phyloP scores from a whole-genome alignment of 2,888 invertebrate species.

The Apocheima hispidaria region DNA sequence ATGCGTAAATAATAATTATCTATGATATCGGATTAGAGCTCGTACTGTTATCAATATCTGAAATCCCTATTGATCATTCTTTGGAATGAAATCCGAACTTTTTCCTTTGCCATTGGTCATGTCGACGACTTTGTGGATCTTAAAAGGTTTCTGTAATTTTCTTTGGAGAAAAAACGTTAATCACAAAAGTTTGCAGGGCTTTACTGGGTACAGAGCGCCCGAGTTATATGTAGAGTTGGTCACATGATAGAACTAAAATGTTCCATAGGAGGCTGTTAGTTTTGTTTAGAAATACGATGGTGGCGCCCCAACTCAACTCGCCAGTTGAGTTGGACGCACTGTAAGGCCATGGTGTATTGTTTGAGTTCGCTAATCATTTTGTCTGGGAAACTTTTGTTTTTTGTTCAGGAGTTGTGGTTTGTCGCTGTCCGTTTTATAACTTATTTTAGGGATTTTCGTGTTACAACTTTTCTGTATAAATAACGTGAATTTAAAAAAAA shows the following conservation, averaged over 20 bases:
- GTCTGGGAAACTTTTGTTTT: conserved; percentile 34
- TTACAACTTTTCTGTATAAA: conserved; percentile 20
- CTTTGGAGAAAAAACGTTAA: conserved; percentile 60
- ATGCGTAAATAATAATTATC: neutral
- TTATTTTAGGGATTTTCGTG: conserved; percentile 30
- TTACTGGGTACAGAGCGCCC: conserved; percentile 28
- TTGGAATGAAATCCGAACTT: conserved; percentile 25
- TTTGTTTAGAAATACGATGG: neutral
- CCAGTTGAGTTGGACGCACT: neutral
- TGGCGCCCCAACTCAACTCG: neutral
- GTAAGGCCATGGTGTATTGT: conserved; percentile 40
- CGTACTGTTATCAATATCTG: conserved; percentile 17
- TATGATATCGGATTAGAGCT: neutral
- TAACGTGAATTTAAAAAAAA: conserved; percentile 7
- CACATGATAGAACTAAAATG: neutral
- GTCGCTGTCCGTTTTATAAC: conserved; percentile 32
- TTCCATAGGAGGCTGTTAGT: neutral
- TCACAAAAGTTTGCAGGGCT: conserved; percentile 57
- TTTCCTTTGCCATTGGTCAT: conserved; percentile 28
- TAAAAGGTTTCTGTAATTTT: conserved; percentile 59
- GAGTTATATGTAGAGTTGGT: neutral
- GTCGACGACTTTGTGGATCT: conserved; percentile 40
- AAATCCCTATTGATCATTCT: conserved; percentile 25
- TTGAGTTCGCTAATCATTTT: conserved; percentile 39
- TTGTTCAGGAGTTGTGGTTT: conserved; percentile 23